phyloP scores from a whole-genome alignment of 2,113 vertebrate genomes.

The Lota lota region DNA sequence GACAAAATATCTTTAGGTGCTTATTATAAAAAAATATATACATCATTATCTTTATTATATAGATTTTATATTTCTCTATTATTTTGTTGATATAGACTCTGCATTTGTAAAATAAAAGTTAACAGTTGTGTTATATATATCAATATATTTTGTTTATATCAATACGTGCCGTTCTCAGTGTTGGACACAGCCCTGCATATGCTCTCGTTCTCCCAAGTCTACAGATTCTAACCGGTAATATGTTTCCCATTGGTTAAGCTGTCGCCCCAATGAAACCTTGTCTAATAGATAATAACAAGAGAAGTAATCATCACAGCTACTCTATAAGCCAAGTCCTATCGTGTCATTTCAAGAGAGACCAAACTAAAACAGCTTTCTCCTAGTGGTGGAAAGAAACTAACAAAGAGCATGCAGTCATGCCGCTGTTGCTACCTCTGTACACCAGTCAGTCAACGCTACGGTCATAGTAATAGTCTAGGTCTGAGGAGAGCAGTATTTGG shows the following conservation, averaged over 20 bases:
- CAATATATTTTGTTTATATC: neutral
- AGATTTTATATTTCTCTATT: constrained; percentile 60
- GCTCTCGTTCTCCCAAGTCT: neutral
- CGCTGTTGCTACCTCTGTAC: constrained; percentile 52
- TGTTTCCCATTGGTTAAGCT: no score
- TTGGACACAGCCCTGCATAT: constrained; percentile 35
- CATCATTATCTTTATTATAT: constrained; percentile 67
- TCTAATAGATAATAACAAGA: neutral
- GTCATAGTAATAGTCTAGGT: constrained; percentile 25
- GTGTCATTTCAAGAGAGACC: neutral
- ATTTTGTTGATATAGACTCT: constrained; percentile 61
- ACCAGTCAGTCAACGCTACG: constrained; percentile 46
- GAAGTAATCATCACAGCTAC: neutral
- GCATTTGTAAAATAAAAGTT: constrained; percentile 64
- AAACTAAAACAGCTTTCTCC: constrained; percentile 31
- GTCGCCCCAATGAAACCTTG: neutral
- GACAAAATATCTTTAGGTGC: constrained; percentile 72
- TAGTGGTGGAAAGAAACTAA: constrained; percentile 41
- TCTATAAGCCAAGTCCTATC: constrained; percentile 36
- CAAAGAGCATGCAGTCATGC: constrained; percentile 65
- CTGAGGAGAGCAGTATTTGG: constrained; percentile 45
- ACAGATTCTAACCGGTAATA: no score
- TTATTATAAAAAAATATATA: constrained; percentile 78
- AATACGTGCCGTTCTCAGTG: constrained; percentile 35
- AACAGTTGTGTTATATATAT: neutral